Base-by-base conservation (phyloP, 1,140 invertebrate genomes). In the Aphelenchoides fujianensis region DNA sequence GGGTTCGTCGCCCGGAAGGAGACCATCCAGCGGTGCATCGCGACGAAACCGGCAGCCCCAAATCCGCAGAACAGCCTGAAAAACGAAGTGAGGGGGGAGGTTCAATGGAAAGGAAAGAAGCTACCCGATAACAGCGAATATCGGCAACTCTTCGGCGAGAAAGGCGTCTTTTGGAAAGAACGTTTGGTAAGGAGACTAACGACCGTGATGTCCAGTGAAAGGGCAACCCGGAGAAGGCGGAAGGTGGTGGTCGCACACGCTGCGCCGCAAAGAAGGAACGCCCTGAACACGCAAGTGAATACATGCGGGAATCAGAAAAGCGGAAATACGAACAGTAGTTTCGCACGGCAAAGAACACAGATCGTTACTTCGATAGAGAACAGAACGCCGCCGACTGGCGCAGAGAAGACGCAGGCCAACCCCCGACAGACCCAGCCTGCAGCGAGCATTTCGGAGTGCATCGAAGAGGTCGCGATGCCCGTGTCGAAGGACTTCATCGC, bases 301-400 rank as follows among this genome's bases (percentile, higher is more conserved):
- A n/a, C n/a, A n/a, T n/a, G n/a, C n/a, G n/a, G n/a, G n/a, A n/a
- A n/a, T n/a, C n/a, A n/a, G n/a, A n/a, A n/a, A n/a, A n/a, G n/a
- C n/a, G n/a, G n/a, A n/a, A n/a, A 0, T 95, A 95, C 68, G 95
- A 87, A 95, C 96, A 99, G 85, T 99, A 99, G 84, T 98, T 98
- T 66, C 95, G 88, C 0, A 98, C 94, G 2, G 95, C 95, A 86
- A 99, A 99, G n/a, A 84, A 97, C 98, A 0, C 94, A 94, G 0
- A 95, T 94, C 30, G 96, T 98, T 86, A 98, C 95, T 88, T 99
- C 96, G 74, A 99, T 98, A 79, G 94, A 97, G 85, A 98, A 98
- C 19, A 98, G 87, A 0, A 99, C 96, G 82, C 95, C 93, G n/a
- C 55, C 55, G 55, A 59, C 34, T 7, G 55, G 23, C 5, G 5